A percentile compares a stretch with the other conserved stretches of the same genome.
Evolutionary conservation across 2,888 invertebrate genomes (phyloP).

Genomic region (Drosophila putrida): DNA sequence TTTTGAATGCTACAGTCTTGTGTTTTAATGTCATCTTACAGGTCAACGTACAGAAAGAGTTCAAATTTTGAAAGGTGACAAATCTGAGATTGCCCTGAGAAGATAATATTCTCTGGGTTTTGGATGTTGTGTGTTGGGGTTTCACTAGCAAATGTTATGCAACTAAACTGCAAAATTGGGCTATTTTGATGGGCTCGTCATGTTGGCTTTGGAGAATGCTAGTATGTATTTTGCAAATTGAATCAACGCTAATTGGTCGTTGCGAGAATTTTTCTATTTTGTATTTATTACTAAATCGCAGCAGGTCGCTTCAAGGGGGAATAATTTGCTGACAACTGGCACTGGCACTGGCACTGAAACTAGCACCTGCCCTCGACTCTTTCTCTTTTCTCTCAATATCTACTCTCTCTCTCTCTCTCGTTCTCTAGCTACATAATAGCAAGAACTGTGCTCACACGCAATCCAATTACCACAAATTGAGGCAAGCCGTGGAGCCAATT

Average conservation of each 20-base stretch:
- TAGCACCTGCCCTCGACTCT: constrained; percentile 41
- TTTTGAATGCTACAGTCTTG: neutral
- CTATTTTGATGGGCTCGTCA: constrained; percentile 20
- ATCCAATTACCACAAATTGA: constrained; percentile 63
- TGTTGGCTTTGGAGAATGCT: constrained; percentile 17
- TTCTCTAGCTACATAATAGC: neutral
- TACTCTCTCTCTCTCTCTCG: neutral
- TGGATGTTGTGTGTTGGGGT: neutral
- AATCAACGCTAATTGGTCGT: constrained; percentile 71
- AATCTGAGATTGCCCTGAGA: neutral
- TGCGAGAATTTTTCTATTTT: constrained; percentile 39
- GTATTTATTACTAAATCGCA: constrained; percentile 46
- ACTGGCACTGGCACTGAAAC: constrained; percentile 44
- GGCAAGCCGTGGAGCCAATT: constrained; percentile 45
- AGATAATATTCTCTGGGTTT: neutral
- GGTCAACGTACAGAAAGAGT: neutral
- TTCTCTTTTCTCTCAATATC: neutral
- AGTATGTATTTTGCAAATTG: constrained; percentile 64
- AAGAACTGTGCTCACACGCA: constrained; percentile 59
- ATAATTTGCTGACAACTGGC: constrained; percentile 16
- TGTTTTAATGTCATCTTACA: too few relatives aligned
- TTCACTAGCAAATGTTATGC: constrained; percentile 19
- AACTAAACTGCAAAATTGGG: constrained; percentile 50
- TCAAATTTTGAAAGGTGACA: neutral
- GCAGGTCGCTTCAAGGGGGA: constrained; percentile 29